phyloP scores from a whole-genome alignment of 2,797 vertebrate species.

The Macropodus opercularis region DNA sequence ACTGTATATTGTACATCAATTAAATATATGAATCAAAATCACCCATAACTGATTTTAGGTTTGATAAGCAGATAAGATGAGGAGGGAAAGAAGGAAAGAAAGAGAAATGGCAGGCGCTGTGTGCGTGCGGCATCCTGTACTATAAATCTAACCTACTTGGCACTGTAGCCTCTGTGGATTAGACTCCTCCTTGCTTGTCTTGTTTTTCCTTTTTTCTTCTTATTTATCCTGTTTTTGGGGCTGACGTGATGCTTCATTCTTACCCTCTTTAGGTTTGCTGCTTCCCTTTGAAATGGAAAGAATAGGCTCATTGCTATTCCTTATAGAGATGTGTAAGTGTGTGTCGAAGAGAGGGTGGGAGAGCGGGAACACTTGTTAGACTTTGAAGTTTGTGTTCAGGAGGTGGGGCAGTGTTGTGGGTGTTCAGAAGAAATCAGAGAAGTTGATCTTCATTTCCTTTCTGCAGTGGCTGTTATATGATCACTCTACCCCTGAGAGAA shows the following conservation, averaged over 20 bases:
- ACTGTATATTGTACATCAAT: no score
- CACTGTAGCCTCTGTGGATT: slow-evolving; percentile 32
- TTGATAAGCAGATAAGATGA: slow-evolving; percentile 11
- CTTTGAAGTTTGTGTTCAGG: slow-evolving; percentile 63
- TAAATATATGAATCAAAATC: no score
- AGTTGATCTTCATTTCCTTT: slow-evolving; percentile 40
- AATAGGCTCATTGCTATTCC: slow-evolving; percentile 69
- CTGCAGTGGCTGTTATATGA: slow-evolving; percentile 13
- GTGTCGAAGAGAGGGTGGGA: slow-evolving; percentile 9
- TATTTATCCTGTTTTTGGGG: slow-evolving; percentile 44
- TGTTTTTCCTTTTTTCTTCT: slow-evolving; percentile 24
- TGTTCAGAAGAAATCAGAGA: slow-evolving; percentile 43
- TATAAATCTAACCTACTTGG: slow-evolving; percentile 52
- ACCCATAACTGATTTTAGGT: no score
- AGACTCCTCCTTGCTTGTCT: slow-evolving; percentile 33
- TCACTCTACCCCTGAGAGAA: slow-evolving; percentile 35
- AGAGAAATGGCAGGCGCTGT: not conserved
- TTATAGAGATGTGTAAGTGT: slow-evolving; percentile 50
- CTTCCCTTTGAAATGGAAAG: slow-evolving; percentile 71
- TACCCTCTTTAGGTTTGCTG: slow-evolving; percentile 34
- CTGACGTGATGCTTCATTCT: slow-evolving; percentile 48
- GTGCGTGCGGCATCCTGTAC: not conserved
- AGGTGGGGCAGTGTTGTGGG: slow-evolving; percentile 48
- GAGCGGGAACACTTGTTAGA: slow-evolving; percentile 40
- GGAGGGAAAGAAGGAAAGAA: slow-evolving; percentile 4